Evolutionary conservation across 2,113 vertebrate species (phyloP).

Genomic region (Sylvilagus bachmani): DNA sequence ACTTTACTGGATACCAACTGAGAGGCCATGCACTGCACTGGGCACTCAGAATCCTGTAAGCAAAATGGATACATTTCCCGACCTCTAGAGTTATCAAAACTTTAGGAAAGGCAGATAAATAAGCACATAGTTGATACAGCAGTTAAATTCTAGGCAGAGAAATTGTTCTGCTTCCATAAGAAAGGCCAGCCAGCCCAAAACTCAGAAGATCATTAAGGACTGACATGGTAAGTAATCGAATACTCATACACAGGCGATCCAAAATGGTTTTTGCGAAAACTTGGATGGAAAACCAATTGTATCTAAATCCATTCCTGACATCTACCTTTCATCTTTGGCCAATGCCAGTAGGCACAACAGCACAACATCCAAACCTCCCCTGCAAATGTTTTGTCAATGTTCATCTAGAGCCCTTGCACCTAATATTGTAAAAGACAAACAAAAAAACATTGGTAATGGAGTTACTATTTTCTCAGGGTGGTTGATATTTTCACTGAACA

Average conservation of each 20-base stretch:
- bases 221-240: background rate
- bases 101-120: too few relatives aligned
- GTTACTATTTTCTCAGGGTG: background rate
- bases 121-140: accelerated
- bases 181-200: background rate
- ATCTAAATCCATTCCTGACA: background rate
- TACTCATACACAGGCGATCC: background rate
- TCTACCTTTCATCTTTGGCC: background rate
- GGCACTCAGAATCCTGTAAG: background rate
- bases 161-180: background rate
- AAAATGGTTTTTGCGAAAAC: background rate
- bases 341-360: accelerated
- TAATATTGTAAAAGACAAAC: background rate
- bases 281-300: background rate
- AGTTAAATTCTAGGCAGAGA: background rate
- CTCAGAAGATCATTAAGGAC: background rate
- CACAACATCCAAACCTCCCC: accelerated
- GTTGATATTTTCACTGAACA: conserved; percentile 22
- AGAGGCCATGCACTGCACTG: background rate
- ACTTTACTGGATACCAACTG: background rate
- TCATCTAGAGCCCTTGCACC: background rate
- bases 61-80: background rate
- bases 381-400: background rate
- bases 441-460: background rate
- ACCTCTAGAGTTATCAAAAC: background rate